Base-by-base conservation (phyloP, 2,888 invertebrate species). In the Drosophila neoperkinsi region DNA sequence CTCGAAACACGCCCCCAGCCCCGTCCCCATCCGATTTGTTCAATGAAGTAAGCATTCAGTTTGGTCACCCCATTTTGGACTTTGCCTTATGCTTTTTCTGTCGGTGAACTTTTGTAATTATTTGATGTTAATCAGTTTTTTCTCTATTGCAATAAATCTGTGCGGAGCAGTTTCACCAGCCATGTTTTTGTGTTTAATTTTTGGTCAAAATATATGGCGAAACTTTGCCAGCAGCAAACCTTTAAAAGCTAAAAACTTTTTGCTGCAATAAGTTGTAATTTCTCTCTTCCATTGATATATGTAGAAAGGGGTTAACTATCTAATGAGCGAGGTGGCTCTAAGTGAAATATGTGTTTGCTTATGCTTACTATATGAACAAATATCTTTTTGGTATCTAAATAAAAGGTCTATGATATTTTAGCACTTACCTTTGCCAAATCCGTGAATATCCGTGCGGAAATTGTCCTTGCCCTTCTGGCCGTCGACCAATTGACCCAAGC, bases 401-500 rank as follows among this genome's bases (percentile, higher is more conserved):
- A 7, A 46, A 7, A 3, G 21, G 7, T 21, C 1, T 2, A 9
- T 25, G 1, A 41, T 21, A n/a, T 34, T 28, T 34, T 10, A 10
- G 34, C 28, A 87, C 93, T 94, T 92, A 96, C 96, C 96, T 94
- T 95, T 96, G 74, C 95, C 96, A 90, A 95, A 94, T 81, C 95
- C 95, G 84, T 95, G 94, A 79, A 94, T 94, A 92, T 96, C 96
- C 70, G 95, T 94, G 81, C 95, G 94, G 93, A 96, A 97, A 94
- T 97, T 96, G 91, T 96, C 96, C 79, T 95, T 94, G 72, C 97
- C 97, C 90, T 95, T 95, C 84, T 96, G 95, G 25, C 96, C 96
- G 92, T 97, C 97, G 58, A 95, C 95, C 87, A 97, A 94, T 93
- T 97, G 97, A 63, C 97, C 97, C 65, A 97, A 93, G 21, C 97